These are phyloP conservation scores for Tachuris rubrigastra DNA, from an alignment of 2,113 vertebrate genomes.

Conservation along the genomic window DNA sequence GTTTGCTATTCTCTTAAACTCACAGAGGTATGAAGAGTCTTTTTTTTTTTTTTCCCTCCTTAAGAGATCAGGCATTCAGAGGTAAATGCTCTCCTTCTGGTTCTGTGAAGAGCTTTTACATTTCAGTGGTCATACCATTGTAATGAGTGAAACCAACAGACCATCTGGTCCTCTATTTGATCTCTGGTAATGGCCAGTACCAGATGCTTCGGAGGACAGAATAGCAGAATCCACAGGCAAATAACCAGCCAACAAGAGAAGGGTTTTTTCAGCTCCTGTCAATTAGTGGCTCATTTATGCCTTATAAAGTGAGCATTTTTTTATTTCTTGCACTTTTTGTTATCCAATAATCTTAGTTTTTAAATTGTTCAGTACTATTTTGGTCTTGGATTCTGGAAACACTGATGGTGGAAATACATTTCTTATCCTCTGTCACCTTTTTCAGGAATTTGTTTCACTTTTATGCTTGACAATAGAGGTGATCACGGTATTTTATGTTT, in stretches of 20 bases:
- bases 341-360: neutral
- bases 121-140: slow-evolving; percentile 52
- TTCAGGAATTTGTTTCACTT: neutral
- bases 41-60: neutral
- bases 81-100: slow-evolving; percentile 58
- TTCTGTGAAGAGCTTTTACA: slow-evolving; percentile 56
- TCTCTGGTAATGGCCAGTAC: slow-evolving; percentile 56
- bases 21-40: neutral
- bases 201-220: slow-evolving; percentile 49
- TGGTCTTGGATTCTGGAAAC: neutral
- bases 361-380: neutral
- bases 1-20: neutral
- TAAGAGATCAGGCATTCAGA: slow-evolving; percentile 30
- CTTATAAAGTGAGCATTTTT: neutral
- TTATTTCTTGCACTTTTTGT: neutral
- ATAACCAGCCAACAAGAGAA: slow-evolving; percentile 14
- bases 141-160: slow-evolving; percentile 50
- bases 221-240: neutral
- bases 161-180: slow-evolving; percentile 64
- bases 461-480: neutral
- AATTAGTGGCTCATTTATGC: slow-evolving; percentile 19
- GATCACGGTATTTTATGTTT: neutral
- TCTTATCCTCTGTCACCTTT: neutral
- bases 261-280: neutral
- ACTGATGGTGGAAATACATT: neutral